Percentiles rank a stretch among this genome's conserved stretches.
Conservation (phyloP, 2,888 invertebrate genomes). For the Boloria euphrosyne region DNA sequence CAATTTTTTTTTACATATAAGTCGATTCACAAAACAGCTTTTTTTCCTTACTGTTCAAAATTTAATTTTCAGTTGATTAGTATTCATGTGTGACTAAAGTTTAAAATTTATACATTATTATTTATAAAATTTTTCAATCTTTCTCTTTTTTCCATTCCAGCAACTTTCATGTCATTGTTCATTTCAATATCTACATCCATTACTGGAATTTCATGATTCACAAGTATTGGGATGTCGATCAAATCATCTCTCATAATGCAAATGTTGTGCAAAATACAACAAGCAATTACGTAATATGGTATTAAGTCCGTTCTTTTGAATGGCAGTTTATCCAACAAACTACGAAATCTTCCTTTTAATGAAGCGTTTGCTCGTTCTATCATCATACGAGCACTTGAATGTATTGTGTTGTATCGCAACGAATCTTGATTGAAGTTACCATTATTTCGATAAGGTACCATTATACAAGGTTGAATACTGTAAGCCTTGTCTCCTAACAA, state of each 20-base stretch:
- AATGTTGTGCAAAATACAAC: background rate
- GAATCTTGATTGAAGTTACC: background rate
- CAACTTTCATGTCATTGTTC: background rate
- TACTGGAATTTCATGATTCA: background rate
- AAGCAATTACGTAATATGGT: background rate
- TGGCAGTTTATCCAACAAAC: conserved; percentile 1
- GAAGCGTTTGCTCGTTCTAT: conserved; percentile 6
- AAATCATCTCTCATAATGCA: background rate
- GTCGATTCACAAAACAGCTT: no score
- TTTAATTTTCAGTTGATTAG: no score
- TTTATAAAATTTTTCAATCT: background rate
- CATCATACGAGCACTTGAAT: background rate
- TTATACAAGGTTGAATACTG: conserved; percentile 11
- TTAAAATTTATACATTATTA: no score
- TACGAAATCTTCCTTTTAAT: conserved; percentile 7
- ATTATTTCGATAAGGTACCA: conserved; percentile 14
- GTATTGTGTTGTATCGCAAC: background rate
- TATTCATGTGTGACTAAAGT: no score
- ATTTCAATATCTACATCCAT: background rate
- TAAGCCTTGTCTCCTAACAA: conserved; percentile 15
- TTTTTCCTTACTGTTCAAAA: no score
- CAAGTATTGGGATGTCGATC: background rate
- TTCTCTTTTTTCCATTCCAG: background rate
- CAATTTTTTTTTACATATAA: no score
- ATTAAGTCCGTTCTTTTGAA: background rate